Base-by-base conservation (phyloP, 2,113 vertebrate species). In the Forbesichthys agassizii region DNA sequence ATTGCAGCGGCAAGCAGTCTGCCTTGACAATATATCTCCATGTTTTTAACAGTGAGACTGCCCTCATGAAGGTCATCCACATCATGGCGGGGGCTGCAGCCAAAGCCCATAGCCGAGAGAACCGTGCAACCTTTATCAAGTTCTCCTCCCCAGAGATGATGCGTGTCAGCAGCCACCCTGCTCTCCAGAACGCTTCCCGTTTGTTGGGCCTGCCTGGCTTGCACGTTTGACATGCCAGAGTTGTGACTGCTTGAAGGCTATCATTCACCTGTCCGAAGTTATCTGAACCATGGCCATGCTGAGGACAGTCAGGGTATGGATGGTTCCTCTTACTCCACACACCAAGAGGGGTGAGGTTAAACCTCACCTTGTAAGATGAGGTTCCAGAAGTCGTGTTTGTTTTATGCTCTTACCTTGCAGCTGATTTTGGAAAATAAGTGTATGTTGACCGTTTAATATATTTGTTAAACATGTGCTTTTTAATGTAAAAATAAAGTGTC, bases 101-200 rank as follows among this genome's bases (percentile, higher is more conserved):
- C 6, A 82, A 67, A n/a, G 91, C 89, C n/a, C 83, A 88, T 1
- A 64, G 53, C 0, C 56, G 76, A 0, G 88, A 93, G n/a, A 89
- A 82, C 1, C 90, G 85, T 0, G 91, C 93, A 0, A 85, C 89
- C 67, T 96, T 94, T 73, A 74, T 93, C 18, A 96, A 96, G 77
- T 95, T 92, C 73, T 93, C 94, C 5, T 86, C 91, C 46, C 81
- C 89, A 33, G 91, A 92, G 66, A 92, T 75, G 4, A 88, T 92
- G 70, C 81, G 92, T 8, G 87, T 91, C 77, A 95, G 94, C 86
- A 86, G 85, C 71, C 88, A 90, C 42, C 90, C 92, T 0, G 85
- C 82, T 77, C 64, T 94, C 11, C 84, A 87, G 4, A 86, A 66
- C 1, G 63, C 76, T 18, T 57, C 71, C 1, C 33, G 63, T 52